Percentiles rank a stretch among this genome's conserved stretches.
phyloP scores from a whole-genome alignment of 2,113 vertebrate genomes.

The Castor canadensis region DNA sequence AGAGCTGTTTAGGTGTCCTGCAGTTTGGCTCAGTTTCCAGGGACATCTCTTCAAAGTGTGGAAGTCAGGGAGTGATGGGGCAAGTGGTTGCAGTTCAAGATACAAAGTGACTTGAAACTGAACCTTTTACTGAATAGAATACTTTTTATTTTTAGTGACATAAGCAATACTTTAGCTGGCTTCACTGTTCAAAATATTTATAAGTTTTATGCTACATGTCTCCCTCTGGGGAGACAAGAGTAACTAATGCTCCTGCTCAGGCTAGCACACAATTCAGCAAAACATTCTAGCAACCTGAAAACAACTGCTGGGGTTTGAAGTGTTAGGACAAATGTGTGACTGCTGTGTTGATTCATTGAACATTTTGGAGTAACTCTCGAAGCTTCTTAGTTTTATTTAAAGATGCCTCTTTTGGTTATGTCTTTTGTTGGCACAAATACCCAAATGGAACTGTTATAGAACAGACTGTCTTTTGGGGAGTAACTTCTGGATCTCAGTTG shows the following conservation, averaged over 20 bases:
- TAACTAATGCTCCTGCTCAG: neutral
- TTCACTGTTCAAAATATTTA: slow-evolving; percentile 20
- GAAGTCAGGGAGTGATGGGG: neutral
- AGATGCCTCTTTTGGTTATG: neutral
- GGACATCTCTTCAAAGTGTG: neutral
- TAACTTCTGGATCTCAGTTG: too few species aligned
- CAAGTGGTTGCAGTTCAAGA: neutral
- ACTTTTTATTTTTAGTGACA: neutral
- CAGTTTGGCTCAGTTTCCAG: neutral
- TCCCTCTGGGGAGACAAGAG: neutral
- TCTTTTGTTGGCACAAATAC: slow-evolving; percentile 38
- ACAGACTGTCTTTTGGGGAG: neutral
- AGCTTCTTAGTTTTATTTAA: slow-evolving; percentile 1
- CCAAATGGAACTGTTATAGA: neutral
- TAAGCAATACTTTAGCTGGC: neutral
- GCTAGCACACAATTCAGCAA: neutral
- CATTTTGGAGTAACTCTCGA: neutral
- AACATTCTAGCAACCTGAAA: neutral
- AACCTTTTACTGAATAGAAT: neutral
- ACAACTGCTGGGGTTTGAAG: neutral
- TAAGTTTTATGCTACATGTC: neutral
- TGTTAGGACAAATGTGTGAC: neutral
- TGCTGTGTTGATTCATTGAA: neutral
- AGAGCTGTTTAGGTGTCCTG: neutral
- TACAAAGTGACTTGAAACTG: slow-evolving; percentile 2